Base-by-base conservation (phyloP, 2,888 invertebrate species). In the Gisinianus flammeolus region DNA sequence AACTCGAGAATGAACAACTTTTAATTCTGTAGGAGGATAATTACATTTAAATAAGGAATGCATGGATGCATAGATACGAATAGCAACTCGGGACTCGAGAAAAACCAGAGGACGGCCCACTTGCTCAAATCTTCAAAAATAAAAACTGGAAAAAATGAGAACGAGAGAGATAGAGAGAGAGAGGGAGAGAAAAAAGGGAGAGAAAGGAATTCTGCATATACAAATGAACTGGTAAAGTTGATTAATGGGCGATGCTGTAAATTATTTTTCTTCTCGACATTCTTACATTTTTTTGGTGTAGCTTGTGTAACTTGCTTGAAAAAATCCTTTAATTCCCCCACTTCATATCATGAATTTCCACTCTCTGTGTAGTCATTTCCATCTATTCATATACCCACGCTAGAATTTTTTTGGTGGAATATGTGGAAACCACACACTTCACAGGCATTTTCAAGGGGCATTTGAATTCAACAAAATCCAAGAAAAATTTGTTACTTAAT, bases 191-290 rank as follows among this genome's bases (percentile, higher is more conserved):
- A n/a, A n/a, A n/a, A n/a, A n/a, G n/a, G n/a, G n/a, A n/a, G n/a
- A n/a, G n/a, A n/a, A n/a, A n/a, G n/a, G n/a, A n/a, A n/a, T n/a
- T n/a, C n/a, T n/a, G n/a, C n/a, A n/a, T n/a, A n/a, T n/a, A n/a
- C n/a, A 30, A 66, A n/a, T 26, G 24, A 22, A 33, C 31, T 31
- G 67, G 67, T 33, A 67, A 67, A 67, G 52, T 70, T 70, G 70
- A 70, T 70, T 70, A 70, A 70, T 70, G 70, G 70, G 19, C 22
- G 16, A 28, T 28, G 44, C 54, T 70, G 54, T 30, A 70, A 70
- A 70, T 70, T 70, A 70, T 70, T 52, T 54, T 70, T n/a, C 22
- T 68, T 22, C 70, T 28, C 56, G n/a, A 30, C 52, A 44, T 2
- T 67, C 67, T 67, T 24, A 44, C 44, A 44, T 44, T 44, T 44